phyloP scores from a whole-genome alignment of 2,797 vertebrate species.

The Crocidura indochinensis region DNA sequence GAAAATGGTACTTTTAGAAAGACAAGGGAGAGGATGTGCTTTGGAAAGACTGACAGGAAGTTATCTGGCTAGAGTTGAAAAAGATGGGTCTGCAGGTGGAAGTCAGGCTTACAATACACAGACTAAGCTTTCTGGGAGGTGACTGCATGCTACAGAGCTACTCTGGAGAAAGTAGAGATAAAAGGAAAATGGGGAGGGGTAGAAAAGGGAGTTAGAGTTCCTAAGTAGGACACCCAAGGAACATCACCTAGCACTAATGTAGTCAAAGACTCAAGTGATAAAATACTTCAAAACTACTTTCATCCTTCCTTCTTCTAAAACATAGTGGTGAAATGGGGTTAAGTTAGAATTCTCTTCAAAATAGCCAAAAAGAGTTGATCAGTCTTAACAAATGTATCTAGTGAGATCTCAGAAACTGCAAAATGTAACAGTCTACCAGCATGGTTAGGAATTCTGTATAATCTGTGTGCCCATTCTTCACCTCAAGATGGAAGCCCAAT shows the following conservation, averaged over 20 bases:
- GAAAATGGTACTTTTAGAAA: background rate
- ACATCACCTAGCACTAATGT: background rate
- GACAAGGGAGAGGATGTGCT: background rate
- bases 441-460: background rate
- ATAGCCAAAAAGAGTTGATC: background rate
- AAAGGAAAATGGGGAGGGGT: no score
- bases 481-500: fast-evolving
- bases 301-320: background rate
- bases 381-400: slow-evolving; percentile 47
- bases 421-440: background rate
- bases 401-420: slow-evolving; percentile 25
- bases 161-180: no score
- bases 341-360: background rate
- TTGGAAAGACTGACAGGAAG: background rate
- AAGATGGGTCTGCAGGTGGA: background rate
- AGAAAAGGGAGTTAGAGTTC: no score
- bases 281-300: background rate
- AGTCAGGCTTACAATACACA: no score
- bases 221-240: background rate
- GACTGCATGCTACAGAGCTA: no score
- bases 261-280: slow-evolving; percentile 13
- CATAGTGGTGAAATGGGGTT: background rate
- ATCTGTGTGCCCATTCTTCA: background rate
- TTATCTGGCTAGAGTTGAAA: background rate
- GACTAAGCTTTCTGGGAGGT: no score